Percentiles rank a stretch among this genome's conserved stretches.
Conservation (phyloP, 1,140 invertebrate genomes). For the Aphis craccivora region DNA sequence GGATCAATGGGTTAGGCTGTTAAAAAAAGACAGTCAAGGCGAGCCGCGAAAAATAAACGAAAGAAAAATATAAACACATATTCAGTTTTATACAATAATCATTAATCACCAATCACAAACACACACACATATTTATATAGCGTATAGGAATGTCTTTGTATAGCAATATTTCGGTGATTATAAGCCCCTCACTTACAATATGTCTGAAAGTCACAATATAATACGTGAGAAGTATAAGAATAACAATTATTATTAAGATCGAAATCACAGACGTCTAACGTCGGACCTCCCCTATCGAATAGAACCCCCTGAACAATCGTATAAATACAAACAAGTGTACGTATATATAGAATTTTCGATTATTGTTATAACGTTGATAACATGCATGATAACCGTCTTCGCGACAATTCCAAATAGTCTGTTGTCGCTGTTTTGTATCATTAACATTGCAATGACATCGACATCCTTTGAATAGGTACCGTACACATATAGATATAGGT, state of each 20-base stretch:
- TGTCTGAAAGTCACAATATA: background rate
- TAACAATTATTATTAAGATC: background rate
- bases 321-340: background rate
- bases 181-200: background rate
- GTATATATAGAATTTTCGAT: background rate
- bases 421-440: background rate
- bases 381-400: background rate
- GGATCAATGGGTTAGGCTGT: background rate
- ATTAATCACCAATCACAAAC: background rate
- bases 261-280: background rate
- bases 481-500: too few species aligned
- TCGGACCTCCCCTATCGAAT: background rate
- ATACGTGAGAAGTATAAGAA: background rate
- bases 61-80: background rate
- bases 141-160: background rate
- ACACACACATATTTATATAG: background rate
- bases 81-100: background rate
- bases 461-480: background rate
- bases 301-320: background rate
- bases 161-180: background rate
- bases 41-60: background rate
- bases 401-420: background rate
- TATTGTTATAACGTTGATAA: background rate
- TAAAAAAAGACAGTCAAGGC: background rate
- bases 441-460: background rate